Percentiles rank a stretch among this genome's conserved stretches.
Evolutionary conservation across 2,113 vertebrate species (phyloP).

Genomic region (Tachycineta bicolor): DNA sequence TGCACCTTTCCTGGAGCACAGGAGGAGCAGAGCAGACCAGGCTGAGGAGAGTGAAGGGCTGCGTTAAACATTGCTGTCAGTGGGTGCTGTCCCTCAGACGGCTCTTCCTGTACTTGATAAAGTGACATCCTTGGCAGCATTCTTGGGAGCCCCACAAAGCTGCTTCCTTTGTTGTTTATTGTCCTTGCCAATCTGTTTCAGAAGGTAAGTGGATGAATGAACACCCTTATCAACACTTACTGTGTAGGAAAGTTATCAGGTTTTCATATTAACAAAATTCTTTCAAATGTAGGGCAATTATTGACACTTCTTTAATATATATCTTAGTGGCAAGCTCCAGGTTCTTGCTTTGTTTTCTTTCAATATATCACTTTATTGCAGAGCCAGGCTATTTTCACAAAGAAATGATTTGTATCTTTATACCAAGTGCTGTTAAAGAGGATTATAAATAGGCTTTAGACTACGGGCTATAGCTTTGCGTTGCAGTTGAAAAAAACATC

Average conservation of each 20-base stretch:
- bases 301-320: neutral
- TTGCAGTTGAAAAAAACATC: constrained; percentile 60
- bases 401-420: constrained; percentile 63
- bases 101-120: neutral
- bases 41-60: neutral
- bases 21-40: neutral
- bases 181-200: neutral
- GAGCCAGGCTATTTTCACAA: constrained; percentile 49
- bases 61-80: neutral
- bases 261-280: constrained; percentile 2
- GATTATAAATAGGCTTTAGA: constrained; percentile 67
- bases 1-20: neutral
- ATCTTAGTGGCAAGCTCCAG: neutral
- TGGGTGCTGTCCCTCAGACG: neutral
- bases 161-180: neutral
- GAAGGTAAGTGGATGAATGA: neutral
- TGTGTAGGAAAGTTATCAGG: neutral
- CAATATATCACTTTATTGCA: neutral
- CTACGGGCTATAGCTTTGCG: constrained; percentile 57
- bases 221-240: neutral
- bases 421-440: constrained; percentile 52
- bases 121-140: neutral
- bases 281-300: neutral
- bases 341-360: constrained; percentile 40
- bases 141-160: neutral